phyloP scores from a whole-genome alignment of 2,888 invertebrate genomes.

The Papilio demoleus region DNA sequence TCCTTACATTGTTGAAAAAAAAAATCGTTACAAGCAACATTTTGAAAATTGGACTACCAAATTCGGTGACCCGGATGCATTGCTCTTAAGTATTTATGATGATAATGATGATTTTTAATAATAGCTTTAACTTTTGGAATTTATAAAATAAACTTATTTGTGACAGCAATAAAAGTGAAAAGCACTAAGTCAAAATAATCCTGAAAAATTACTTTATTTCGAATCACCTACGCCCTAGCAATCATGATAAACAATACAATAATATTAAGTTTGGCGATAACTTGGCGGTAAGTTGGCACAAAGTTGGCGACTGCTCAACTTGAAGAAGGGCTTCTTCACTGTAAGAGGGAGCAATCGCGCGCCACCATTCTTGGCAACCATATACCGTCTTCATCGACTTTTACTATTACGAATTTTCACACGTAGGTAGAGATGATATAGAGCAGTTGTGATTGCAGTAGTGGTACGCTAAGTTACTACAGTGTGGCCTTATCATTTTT shows the following conservation, averaged over 20 bases:
- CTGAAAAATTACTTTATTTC: too few relatives aligned
- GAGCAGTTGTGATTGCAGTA: neutral
- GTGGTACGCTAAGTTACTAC: neutral
- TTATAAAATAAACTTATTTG: neutral
- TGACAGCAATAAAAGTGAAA: neutral
- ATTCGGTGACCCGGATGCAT: too few relatives aligned
- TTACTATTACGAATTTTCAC: neutral
- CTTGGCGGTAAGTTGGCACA: slow-evolving; percentile 22
- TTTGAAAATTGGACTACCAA: too few relatives aligned
- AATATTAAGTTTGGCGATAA: slow-evolving; percentile 4
- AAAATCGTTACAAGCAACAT: too few relatives aligned
- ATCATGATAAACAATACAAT: slow-evolving; percentile 14
- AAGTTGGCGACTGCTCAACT: slow-evolving; percentile 33
- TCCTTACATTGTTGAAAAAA: too few relatives aligned
- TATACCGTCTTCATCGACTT: slow-evolving; percentile 33
- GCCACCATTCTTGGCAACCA: slow-evolving; percentile 36
- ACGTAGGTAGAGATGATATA: neutral
- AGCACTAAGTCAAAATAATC: too few relatives aligned
- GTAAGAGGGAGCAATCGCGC: slow-evolving; percentile 23
- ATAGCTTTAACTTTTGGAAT: too few relatives aligned
- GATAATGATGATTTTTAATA: too few relatives aligned
- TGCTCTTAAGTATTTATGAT: too few relatives aligned
- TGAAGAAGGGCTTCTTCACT: slow-evolving; percentile 33
- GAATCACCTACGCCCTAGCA: neutral
- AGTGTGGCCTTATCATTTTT: too few relatives aligned